These are phyloP conservation scores for Reticulitermes lucifugus DNA, from an alignment of 2,888 invertebrate species.

Conservation along the genomic window DNA sequence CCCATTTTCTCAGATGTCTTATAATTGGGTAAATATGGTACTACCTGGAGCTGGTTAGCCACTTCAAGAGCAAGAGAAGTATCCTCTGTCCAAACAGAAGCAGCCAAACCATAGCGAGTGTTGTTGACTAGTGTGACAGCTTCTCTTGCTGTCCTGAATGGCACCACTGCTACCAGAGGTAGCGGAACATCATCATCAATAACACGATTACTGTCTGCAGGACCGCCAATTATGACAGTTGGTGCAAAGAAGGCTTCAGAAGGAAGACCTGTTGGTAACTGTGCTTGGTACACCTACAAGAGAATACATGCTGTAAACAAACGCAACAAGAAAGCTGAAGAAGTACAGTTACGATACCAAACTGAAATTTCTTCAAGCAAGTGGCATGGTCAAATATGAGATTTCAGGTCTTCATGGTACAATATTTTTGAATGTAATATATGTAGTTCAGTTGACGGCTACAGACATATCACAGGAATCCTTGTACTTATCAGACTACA, in stretches of 20 bases:
- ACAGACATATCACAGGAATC: no score
- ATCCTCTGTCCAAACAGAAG: conserved; percentile 71
- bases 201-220: conserved; percentile 61
- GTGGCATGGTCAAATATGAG: no score
- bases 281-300: conserved; percentile 30
- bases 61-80: conserved; percentile 68
- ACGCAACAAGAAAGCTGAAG: no score
- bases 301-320: neutral
- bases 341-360: no score
- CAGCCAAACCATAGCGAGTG: conserved; percentile 65
- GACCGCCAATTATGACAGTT: conserved; percentile 62
- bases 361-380: no score
- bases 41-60: conserved; percentile 64
- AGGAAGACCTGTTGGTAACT: conserved; percentile 29
- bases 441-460: no score
- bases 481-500: no score
- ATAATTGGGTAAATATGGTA: neutral
- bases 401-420: no score
- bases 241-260: conserved; percentile 61
- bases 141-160: conserved; percentile 69
- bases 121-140: conserved; percentile 69
- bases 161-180: conserved; percentile 64
- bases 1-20: no score
- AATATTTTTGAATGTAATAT: no score
- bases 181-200: conserved; percentile 62